phyloP scores from a whole-genome alignment of 2,113 vertebrate genomes.

The Melanotaenia duboulayi region DNA sequence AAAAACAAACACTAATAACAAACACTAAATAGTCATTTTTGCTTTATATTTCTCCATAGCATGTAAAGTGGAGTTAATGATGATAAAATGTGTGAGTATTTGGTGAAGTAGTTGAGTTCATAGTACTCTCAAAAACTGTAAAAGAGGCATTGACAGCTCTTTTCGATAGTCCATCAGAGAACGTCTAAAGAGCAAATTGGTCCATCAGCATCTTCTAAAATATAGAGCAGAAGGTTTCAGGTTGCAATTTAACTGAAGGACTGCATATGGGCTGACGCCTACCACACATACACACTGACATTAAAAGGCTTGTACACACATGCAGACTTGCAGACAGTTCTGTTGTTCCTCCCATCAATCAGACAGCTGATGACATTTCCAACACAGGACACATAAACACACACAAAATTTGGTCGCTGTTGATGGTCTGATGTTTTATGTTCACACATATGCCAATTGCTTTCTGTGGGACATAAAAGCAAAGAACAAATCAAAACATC shows the following conservation, averaged over 20 bases:
- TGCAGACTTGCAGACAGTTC: background rate
- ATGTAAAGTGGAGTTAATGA: too few species aligned
- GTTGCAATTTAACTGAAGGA: conserved; percentile 11
- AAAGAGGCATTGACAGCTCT: conserved; percentile 1
- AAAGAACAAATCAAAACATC: conserved; percentile 39
- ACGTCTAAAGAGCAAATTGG: background rate
- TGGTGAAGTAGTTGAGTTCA: too few species aligned
- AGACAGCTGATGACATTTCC: conserved; percentile 61
- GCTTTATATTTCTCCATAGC: too few species aligned
- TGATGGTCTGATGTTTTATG: conserved; percentile 61
- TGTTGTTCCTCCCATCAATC: conserved; percentile 18
- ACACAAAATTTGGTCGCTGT: conserved; percentile 33
- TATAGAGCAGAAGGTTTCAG: conserved; percentile 1
- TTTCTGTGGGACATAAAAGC: conserved; percentile 11
- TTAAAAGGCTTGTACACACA: background rate
- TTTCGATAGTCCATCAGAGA: background rate
- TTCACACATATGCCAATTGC: conserved; percentile 33
- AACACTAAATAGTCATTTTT: too few species aligned
- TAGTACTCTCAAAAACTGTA: background rate
- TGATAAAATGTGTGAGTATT: too few species aligned
- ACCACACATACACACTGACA: background rate
- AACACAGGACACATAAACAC: background rate
- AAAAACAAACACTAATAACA: too few species aligned
- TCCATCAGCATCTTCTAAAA: conserved; percentile 22
- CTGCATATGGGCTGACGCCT: background rate